Evolutionary conservation across 2,888 invertebrate species (phyloP).

Genomic region (Drosophila falleni): DNA sequence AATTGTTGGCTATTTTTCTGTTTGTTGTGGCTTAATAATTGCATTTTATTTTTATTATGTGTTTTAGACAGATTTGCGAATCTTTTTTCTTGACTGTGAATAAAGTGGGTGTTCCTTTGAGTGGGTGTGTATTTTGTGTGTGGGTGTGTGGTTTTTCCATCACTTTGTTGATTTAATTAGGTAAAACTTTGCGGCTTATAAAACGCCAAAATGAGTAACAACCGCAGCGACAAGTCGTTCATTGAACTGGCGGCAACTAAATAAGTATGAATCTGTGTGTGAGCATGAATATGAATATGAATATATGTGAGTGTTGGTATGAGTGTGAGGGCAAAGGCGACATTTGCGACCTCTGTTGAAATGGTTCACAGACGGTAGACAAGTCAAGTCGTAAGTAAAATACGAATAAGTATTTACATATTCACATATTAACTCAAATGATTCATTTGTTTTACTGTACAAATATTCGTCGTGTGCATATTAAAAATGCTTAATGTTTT

Average conservation of each 20-base stretch:
- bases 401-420: slow-evolving; percentile 2
- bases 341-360: slow-evolving; percentile 24
- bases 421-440: slow-evolving; percentile 22
- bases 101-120: background rate
- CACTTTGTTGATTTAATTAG: slow-evolving; percentile 74
- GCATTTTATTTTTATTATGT: slow-evolving; percentile 49
- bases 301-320: background rate
- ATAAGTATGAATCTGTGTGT: slow-evolving; percentile 27
- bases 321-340: slow-evolving; percentile 20
- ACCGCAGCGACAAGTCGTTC: slow-evolving; percentile 52
- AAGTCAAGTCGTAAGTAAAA: slow-evolving; percentile 8
- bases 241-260: slow-evolving; percentile 57
- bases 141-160: slow-evolving; percentile 45
- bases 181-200: slow-evolving; percentile 65
- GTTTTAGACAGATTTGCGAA: slow-evolving; percentile 27
- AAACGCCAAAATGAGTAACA: slow-evolving; percentile 71
- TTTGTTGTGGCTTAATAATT: slow-evolving; percentile 49
- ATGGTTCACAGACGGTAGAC: slow-evolving; percentile 10
- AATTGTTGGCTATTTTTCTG: slow-evolving; percentile 43
- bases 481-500: background rate
- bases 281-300: slow-evolving; percentile 12
- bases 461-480: background rate
- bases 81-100: background rate
- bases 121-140: slow-evolving; percentile 10
- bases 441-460: slow-evolving; percentile 10